Conservation (phyloP, 2,113 vertebrate genomes). For the Colossoma macropomum region DNA sequence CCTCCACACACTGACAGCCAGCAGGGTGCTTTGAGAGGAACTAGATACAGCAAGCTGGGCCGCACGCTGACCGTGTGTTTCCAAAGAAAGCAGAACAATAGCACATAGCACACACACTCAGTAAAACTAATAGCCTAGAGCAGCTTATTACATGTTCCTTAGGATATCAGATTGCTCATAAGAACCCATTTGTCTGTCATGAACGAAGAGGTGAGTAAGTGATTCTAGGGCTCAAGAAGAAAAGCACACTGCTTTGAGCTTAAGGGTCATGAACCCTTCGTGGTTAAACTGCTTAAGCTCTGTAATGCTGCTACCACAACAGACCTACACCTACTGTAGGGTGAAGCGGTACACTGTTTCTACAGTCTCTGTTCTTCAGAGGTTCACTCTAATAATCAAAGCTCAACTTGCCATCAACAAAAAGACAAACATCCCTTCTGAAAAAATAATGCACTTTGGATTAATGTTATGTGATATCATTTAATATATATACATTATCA, state of each 20-base stretch:
- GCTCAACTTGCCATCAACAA: not conserved
- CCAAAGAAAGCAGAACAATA: conserved; percentile 9
- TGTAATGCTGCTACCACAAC: not conserved
- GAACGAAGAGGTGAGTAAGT: not conserved
- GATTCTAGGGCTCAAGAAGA: conserved; percentile 20
- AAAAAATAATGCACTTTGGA: not conserved
- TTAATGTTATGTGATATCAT: too few species aligned
- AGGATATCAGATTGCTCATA: conserved; percentile 8
- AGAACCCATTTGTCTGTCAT: conserved; percentile 10
- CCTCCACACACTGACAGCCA: not conserved
- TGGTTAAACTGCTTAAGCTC: conserved; percentile 37
- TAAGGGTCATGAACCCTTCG: conserved; percentile 13
- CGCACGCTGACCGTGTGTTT: not conserved
- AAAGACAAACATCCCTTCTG: too few species aligned
- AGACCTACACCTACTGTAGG: not conserved
- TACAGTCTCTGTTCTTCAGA: not conserved
- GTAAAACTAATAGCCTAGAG: not conserved
- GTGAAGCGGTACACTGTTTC: not conserved
- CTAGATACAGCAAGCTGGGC: not conserved
- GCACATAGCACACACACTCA: not conserved
- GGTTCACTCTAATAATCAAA: not conserved
- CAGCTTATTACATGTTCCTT: conserved; percentile 14
- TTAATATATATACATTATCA: too few species aligned
- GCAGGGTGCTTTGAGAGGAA: not conserved
- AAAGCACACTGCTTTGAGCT: not conserved